A percentile compares a stretch with the other conserved stretches of the same genome.
phyloP scores from a whole-genome alignment of 2,113 vertebrate species.

The Odocoileus virginianus region DNA sequence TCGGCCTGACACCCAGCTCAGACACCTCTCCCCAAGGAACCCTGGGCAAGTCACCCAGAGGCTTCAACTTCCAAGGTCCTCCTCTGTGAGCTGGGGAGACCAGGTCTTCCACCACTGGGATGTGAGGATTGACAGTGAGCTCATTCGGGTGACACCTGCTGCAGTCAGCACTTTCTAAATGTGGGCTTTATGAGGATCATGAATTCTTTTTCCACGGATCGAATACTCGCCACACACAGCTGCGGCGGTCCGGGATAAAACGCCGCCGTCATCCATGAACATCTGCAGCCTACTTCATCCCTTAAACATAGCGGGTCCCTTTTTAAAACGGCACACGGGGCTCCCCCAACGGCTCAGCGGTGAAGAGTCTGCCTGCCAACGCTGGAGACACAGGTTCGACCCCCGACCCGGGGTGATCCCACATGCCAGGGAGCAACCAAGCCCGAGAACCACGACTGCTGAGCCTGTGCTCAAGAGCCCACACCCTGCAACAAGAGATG shows the following conservation, averaged over 20 bases:
- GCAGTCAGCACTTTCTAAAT: too few relatives aligned
- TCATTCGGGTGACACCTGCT: background rate
- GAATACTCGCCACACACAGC: background rate
- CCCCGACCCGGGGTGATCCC: background rate
- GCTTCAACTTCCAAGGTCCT: background rate
- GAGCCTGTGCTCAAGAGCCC: background rate
- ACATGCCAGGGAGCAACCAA: background rate
- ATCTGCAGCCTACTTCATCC: too few relatives aligned
- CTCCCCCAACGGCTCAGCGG: accelerated
- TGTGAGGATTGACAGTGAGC: background rate
- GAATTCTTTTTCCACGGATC: too few relatives aligned
- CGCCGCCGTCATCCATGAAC: accelerated
- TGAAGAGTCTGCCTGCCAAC: background rate
- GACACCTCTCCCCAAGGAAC: background rate
- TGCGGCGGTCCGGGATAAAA: accelerated
- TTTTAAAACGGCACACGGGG: background rate
- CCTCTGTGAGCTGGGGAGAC: too few relatives aligned
- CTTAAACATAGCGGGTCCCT: background rate
- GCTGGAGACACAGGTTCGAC: background rate
- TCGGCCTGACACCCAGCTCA: background rate
- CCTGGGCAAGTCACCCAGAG: background rate
- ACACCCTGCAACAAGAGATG: accelerated
- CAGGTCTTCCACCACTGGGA: background rate
- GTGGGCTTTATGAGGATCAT: background rate
- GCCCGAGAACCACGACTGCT: background rate